Conservation (phyloP, 1,140 invertebrate genomes). For the Tetramorium simillimum region DNA sequence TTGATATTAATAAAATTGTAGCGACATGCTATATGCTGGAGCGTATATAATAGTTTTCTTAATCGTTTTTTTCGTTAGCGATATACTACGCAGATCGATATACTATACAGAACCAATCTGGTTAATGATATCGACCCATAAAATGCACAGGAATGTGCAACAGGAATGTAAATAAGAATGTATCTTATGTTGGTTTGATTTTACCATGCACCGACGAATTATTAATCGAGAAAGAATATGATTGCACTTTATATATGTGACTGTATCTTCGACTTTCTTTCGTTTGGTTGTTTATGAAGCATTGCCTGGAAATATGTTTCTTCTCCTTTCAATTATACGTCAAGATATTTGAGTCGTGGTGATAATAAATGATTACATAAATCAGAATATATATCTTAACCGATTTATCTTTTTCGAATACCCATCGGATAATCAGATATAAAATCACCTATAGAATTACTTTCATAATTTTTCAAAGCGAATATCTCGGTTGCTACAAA, state of each 20-base stretch:
- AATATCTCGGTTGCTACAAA: neutral
- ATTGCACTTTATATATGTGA: neutral
- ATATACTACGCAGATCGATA: neutral
- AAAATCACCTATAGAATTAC: neutral
- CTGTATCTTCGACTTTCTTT: neutral
- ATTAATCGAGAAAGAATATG: slow-evolving; percentile 21
- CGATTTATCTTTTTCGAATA: slow-evolving; percentile 11
- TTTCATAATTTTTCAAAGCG: neutral
- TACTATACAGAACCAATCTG: neutral
- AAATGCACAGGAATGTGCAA: slow-evolving; percentile 1
- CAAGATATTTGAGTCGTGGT: neutral
- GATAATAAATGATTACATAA: slow-evolving; percentile 21
- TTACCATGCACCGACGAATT: slow-evolving; percentile 24
- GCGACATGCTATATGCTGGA: neutral
- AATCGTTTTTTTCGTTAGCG: neutral
- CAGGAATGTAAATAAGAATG: slow-evolving; percentile 27
- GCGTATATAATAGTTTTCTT: neutral
- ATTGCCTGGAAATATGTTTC: neutral
- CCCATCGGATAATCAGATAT: neutral
- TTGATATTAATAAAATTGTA: neutral
- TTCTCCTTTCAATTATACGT: slow-evolving; percentile 17
- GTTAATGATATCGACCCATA: neutral
- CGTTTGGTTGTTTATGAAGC: slow-evolving; percentile 3
- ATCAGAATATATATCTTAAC: neutral
- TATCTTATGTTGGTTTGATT: slow-evolving; percentile 29